Evolutionary conservation across 2,113 vertebrate genomes (phyloP).

Genomic region (Glareola pratincola): DNA sequence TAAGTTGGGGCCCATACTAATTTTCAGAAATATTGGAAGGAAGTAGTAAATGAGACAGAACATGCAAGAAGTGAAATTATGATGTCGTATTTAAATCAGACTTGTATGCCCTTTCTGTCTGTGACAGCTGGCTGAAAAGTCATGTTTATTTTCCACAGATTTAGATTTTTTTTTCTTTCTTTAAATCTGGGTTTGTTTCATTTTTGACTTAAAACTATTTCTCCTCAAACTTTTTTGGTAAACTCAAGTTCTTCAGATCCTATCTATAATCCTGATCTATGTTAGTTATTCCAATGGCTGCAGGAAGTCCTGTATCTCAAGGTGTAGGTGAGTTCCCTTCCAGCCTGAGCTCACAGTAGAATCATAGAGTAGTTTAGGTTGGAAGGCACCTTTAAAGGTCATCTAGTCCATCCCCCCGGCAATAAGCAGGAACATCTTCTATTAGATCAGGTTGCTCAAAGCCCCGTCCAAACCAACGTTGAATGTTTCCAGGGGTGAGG

Average conservation of each 20-base stretch:
- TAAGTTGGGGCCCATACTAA: not conserved
- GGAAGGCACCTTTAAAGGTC: not conserved
- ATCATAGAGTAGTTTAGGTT: not conserved
- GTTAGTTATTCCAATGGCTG: not conserved
- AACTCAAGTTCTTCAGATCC: not conserved
- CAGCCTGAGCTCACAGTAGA: not conserved
- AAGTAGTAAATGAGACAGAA: not conserved
- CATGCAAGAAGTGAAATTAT: not conserved
- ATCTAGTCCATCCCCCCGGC: not conserved
- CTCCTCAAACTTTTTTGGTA: not conserved
- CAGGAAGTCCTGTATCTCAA: not conserved
- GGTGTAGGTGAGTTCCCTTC: rapidly evolving
- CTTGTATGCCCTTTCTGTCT: not conserved
- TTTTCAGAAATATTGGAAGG: not conserved
- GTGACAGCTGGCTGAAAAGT: not conserved
- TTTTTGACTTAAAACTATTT: not conserved
- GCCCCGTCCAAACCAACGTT: not conserved
- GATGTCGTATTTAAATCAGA: not conserved
- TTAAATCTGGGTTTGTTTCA: not conserved
- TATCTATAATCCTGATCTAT: not conserved
- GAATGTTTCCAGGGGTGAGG: not conserved
- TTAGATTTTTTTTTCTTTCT: not conserved
- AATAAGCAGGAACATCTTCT: not conserved
- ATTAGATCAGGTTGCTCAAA: not conserved
- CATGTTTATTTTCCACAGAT: not conserved